Evolutionary conservation across 2,113 vertebrate species (phyloP).

Genomic region (Tricholaema leucomelas): DNA sequence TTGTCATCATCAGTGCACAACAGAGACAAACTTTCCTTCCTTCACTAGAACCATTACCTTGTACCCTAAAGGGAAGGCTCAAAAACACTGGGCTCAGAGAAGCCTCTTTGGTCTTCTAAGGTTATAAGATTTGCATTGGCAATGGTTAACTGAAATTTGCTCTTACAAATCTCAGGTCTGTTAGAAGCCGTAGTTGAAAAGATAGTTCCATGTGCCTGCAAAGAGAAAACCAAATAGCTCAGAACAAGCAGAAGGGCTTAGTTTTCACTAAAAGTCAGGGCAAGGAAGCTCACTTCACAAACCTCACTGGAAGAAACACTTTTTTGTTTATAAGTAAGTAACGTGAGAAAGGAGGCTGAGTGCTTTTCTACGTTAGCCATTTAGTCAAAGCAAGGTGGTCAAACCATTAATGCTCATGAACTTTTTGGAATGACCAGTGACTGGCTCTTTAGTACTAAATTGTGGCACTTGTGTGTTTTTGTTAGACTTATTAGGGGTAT

Average conservation of each 20-base stretch:
- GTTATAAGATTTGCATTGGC: background rate
- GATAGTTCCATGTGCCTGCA: background rate
- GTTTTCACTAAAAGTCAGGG: background rate
- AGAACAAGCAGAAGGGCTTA: background rate
- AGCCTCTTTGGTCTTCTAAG: background rate
- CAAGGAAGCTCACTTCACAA: background rate
- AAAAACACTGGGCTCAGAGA: background rate
- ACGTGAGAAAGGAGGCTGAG: slow-evolving; percentile 48
- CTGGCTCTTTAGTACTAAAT: too few relatives aligned
- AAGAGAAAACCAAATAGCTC: background rate
- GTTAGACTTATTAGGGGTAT: background rate
- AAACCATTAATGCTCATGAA: slow-evolving; percentile 20
- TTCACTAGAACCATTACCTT: background rate
- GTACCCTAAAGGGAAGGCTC: background rate
- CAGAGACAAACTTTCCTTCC: background rate
- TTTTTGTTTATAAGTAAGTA: slow-evolving; percentile 47
- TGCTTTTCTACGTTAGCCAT: slow-evolving; percentile 45
- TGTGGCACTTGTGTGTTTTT: slow-evolving; percentile 3
- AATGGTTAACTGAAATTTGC: background rate
- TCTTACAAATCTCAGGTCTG: background rate
- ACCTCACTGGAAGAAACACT: background rate
- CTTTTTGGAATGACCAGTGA: background rate
- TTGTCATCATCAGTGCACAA: background rate
- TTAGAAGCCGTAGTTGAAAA: background rate
- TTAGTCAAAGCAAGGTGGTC: slow-evolving; percentile 27